Evolutionary conservation across 2,797 vertebrate genomes (phyloP).

Genomic region (Calcarius lapponicus): DNA sequence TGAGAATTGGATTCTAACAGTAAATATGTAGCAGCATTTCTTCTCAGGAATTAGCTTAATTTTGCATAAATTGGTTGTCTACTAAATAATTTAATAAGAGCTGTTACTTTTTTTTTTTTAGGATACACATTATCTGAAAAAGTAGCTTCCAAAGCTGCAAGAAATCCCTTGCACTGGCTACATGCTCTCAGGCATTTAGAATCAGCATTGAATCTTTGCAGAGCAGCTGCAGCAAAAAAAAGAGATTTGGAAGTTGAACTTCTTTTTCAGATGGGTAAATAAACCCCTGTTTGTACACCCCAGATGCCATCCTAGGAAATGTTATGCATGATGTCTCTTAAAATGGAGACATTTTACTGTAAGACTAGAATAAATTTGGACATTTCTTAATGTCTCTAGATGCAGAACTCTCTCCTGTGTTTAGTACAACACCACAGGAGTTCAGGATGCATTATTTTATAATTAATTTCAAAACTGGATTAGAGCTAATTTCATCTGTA

Average conservation of each 20-base stretch:
- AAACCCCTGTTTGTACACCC: neutral
- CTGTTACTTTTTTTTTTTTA: constrained; percentile 47
- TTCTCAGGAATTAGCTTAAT: neutral
- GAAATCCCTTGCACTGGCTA: constrained; percentile 62
- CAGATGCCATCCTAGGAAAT: neutral
- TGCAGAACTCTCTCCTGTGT: neutral
- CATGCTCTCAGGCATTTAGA: constrained; percentile 69
- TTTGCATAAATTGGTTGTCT: neutral
- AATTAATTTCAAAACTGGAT: neutral
- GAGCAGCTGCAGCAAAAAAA: constrained; percentile 65
- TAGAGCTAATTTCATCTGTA: neutral
- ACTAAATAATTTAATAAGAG: neutral
- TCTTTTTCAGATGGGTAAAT: constrained; percentile 81
- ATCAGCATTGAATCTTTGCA: constrained; percentile 75
- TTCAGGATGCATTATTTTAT: neutral
- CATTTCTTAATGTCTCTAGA: neutral
- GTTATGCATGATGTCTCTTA: neutral
- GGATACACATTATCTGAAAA: constrained; percentile 73
- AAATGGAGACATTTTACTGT: neutral
- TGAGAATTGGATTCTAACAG: neutral
- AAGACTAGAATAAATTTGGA: neutral
- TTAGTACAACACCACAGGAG: neutral
- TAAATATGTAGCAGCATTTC: neutral
- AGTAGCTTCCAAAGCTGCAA: constrained; percentile 18
- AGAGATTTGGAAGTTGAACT: constrained; percentile 80